These are phyloP conservation scores for Haplochromis burtoni DNA, from an alignment of 2,113 vertebrate species.

Conservation along the genomic window DNA sequence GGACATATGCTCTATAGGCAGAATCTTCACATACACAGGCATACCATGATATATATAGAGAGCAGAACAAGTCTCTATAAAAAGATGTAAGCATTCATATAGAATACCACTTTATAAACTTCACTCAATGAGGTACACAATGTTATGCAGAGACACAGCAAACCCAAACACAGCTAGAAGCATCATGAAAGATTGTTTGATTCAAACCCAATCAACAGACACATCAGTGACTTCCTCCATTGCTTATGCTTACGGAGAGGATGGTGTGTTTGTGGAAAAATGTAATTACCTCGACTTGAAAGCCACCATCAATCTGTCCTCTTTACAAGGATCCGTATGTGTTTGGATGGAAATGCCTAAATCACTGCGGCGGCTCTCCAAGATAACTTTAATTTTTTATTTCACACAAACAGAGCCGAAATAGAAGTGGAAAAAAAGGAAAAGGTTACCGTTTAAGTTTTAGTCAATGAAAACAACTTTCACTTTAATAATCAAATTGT, in stretches of 20 bases:
- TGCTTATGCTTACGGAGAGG: not conserved
- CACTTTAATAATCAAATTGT: not conserved
- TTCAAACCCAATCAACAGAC: slow-evolving; percentile 25
- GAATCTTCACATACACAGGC: not conserved
- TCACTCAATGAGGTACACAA: not conserved
- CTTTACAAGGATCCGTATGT: not conserved
- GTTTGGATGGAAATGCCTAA: slow-evolving; percentile 8
- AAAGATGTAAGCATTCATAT: not conserved
- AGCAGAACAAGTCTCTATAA: not conserved
- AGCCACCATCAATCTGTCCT: slow-evolving; percentile 22
- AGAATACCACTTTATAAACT: slow-evolving; percentile 1
- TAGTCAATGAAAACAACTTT: not conserved
- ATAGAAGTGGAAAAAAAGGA: not conserved
- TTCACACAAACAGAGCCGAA: not conserved
- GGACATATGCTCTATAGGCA: not conserved
- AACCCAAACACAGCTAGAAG: not conserved
- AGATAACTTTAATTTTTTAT: not conserved
- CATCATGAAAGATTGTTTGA: slow-evolving; percentile 16
- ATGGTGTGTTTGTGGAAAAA: slow-evolving; percentile 8
- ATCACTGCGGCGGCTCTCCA: not conserved
- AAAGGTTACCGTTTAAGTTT: not conserved
- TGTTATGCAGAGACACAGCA: not conserved
- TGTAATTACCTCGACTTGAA: slow-evolving; percentile 42
- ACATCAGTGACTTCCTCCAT: slow-evolving; percentile 15
- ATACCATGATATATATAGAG: not conserved